Percentiles rank a stretch among this genome's conserved stretches.
Conservation (phyloP, 2,888 invertebrate species). For the Zootermopsis nevadensis region DNA sequence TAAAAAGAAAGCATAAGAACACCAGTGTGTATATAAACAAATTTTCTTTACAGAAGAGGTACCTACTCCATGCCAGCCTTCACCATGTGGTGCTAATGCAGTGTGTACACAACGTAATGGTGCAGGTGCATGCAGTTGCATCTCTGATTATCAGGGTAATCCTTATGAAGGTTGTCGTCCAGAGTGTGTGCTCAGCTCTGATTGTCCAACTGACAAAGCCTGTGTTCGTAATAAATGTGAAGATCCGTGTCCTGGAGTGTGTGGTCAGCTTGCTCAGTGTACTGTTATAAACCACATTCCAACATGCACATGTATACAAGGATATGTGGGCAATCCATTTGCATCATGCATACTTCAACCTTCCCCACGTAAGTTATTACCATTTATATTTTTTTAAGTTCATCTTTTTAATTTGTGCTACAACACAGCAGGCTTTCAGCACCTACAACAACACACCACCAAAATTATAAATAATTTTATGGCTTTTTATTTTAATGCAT, state of each 20-base stretch:
- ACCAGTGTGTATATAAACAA: too few relatives aligned
- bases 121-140: constrained; percentile 83
- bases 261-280: constrained; percentile 86
- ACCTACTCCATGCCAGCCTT: constrained; percentile 69
- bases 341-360: constrained; percentile 67
- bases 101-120: constrained; percentile 81
- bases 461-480: too few relatives aligned
- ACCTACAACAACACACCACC: too few relatives aligned
- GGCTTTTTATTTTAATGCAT: too few relatives aligned
- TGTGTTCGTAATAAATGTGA: constrained; percentile 86
- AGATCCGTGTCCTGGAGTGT: constrained; percentile 88
- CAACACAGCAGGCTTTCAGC: too few relatives aligned
- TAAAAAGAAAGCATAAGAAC: too few relatives aligned
- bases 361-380: constrained; percentile 55
- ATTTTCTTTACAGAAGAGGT: constrained; percentile 63
- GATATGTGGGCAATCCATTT: constrained; percentile 83
- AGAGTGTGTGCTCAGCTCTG: constrained; percentile 87
- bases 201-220: constrained; percentile 84
- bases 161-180: constrained; percentile 89
- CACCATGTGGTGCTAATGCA: constrained; percentile 89
- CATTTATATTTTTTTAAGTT: neutral
- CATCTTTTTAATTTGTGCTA: too few relatives aligned
- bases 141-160: constrained; percentile 85
- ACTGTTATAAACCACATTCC: constrained; percentile 87
- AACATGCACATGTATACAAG: constrained; percentile 81